Evolutionary conservation across 2,888 invertebrate species (phyloP).

Genomic region (Leptopilina drosophilae): DNA sequence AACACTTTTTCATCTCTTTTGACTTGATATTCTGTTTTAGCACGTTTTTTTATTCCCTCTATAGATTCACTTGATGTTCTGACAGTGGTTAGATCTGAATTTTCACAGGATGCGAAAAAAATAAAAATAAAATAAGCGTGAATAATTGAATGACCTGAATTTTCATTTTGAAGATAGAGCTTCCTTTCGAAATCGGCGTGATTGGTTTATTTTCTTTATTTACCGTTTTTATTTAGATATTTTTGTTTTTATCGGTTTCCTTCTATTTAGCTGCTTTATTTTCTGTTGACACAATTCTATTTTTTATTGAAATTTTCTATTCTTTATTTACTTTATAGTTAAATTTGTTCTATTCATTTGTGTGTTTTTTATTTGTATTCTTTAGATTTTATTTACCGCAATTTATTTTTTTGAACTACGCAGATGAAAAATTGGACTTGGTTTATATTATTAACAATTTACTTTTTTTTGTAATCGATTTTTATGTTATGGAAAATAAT

Average conservation of each 20-base stretch:
- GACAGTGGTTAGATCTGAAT: conserved; percentile 15
- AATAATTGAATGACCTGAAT: conserved; percentile 17
- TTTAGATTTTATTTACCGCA: neutral
- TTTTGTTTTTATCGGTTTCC: too few species aligned
- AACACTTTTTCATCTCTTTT: conserved; percentile 20
- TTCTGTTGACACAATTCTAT: neutral
- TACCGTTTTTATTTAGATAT: too few species aligned
- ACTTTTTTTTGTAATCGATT: too few species aligned
- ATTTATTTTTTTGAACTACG: neutral
- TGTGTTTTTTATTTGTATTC: neutral
- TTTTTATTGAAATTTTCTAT: neutral
- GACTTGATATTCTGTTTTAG: conserved; percentile 12
- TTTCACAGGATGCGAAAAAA: neutral
- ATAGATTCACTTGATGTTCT: conserved; percentile 9
- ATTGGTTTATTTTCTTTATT: neutral
- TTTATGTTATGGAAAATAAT: too few species aligned
- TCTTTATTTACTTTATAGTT: neutral
- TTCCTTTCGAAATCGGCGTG: neutral
- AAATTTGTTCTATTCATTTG: neutral
- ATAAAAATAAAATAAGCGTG: conserved; percentile 8
- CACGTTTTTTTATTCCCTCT: conserved; percentile 4
- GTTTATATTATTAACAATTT: too few species aligned
- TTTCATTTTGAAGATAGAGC: neutral
- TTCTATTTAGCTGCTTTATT: too few species aligned
- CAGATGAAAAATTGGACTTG: too few species aligned